Conservation (phyloP, 2,888 invertebrate genomes). For the Agonopterix arenella region DNA sequence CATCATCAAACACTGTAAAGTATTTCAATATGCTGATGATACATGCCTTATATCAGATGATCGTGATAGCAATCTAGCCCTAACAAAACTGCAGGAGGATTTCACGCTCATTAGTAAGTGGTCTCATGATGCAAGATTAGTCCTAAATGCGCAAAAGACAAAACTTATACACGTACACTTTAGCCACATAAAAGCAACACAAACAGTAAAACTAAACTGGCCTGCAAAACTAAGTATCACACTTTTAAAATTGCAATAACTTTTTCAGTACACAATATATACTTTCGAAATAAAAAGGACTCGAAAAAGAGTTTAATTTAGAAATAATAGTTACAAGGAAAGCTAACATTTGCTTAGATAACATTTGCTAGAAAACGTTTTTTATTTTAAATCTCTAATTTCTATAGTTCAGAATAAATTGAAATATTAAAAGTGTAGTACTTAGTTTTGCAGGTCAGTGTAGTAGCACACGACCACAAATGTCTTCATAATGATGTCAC, state of each 20-base stretch:
- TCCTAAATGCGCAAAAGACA: constrained; percentile 13
- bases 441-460: too few relatives aligned
- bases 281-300: too few relatives aligned
- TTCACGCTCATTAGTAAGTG: constrained; percentile 13
- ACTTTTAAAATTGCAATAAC: too few relatives aligned
- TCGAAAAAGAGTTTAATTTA: too few relatives aligned
- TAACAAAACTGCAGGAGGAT: constrained; percentile 7
- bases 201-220: background rate
- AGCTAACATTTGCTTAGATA: too few relatives aligned
- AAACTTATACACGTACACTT: constrained; percentile 9
- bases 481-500: constrained; percentile 2
- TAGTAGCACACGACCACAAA: constrained; percentile 2
- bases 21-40: constrained; percentile 17
- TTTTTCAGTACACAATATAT: too few relatives aligned
- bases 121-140: constrained; percentile 15
- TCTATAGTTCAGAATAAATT: too few relatives aligned
- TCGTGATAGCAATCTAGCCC: constrained; percentile 2
- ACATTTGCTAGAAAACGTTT: too few relatives aligned
- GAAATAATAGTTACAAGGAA: too few relatives aligned
- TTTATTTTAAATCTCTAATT: too few relatives aligned
- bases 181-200: background rate
- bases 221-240: too few relatives aligned
- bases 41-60: constrained; percentile 16
- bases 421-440: too few relatives aligned
- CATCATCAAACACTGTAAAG: constrained; percentile 1